phyloP scores from a whole-genome alignment of 2,797 vertebrate genomes.

The Trematomus bernacchii region DNA sequence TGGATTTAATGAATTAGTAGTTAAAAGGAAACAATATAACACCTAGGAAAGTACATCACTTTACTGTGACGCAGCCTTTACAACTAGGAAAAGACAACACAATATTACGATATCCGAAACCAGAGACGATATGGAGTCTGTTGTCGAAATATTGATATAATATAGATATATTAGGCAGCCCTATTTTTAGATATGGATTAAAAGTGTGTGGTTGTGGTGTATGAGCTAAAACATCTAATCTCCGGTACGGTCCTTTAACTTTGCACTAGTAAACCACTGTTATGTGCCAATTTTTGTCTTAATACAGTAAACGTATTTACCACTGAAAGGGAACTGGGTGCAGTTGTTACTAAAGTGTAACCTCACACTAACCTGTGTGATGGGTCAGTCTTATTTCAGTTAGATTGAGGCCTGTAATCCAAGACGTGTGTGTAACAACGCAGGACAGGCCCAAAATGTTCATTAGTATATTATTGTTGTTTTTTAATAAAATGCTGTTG shows the following conservation, averaged over 20 bases:
- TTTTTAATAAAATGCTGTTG: constrained; percentile 60
- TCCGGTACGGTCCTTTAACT: constrained; percentile 52
- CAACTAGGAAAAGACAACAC: too few relatives aligned
- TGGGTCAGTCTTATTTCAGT: constrained; percentile 24
- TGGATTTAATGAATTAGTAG: too few relatives aligned
- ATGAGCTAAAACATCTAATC: not conserved
- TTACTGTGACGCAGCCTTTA: too few relatives aligned
- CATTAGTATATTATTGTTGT: constrained; percentile 33
- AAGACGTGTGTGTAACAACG: constrained; percentile 12
- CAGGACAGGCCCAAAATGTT: constrained; percentile 26
- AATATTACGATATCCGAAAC: too few relatives aligned
- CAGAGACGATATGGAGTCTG: too few relatives aligned
- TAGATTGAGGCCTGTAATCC: constrained; percentile 40
- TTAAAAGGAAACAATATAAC: too few relatives aligned
- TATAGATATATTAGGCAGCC: too few relatives aligned
- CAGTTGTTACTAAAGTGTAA: constrained; percentile 35
- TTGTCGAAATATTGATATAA: too few relatives aligned
- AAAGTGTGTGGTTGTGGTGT: not conserved
- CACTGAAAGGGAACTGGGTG: constrained; percentile 68
- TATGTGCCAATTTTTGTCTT: constrained; percentile 40
- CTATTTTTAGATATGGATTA: too few relatives aligned
- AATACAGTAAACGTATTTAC: constrained; percentile 43
- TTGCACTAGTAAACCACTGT: constrained; percentile 69
- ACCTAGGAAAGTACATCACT: too few relatives aligned
- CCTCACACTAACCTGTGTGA: constrained; percentile 59